These are phyloP conservation scores for Eretmodus cyanostictus DNA, from an alignment of 2,113 vertebrate genomes.

Conservation along the genomic window DNA sequence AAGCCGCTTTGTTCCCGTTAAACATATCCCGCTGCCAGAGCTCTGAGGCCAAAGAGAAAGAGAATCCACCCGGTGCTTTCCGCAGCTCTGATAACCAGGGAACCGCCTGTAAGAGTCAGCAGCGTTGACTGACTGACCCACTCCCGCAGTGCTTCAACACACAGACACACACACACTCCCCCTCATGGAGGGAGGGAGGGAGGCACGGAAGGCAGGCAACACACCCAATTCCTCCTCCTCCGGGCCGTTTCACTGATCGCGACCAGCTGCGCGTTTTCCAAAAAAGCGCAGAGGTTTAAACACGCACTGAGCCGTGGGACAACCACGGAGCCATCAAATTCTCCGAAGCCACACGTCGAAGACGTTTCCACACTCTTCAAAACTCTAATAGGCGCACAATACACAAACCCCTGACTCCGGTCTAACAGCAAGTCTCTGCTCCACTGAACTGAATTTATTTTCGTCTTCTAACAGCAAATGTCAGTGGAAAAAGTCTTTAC, in stretches of 20 bases:
- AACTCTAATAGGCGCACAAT: not conserved
- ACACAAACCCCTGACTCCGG: not conserved
- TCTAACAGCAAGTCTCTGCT: not conserved
- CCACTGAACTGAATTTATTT: not conserved
- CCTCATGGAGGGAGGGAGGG: not conserved
- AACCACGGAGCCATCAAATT: conserved; percentile 40
- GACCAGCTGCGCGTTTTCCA: conserved; percentile 65
- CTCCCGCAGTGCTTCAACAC: conserved; percentile 52
- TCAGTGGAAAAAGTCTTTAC: not conserved
- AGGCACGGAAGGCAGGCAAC: conserved; percentile 67
- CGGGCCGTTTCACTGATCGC: conserved; percentile 47
- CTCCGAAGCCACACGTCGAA: conserved; percentile 4
- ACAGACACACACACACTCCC: conserved; percentile 21
- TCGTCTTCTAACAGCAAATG: not conserved
- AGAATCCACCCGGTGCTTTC: not conserved
- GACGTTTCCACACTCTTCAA: conserved; percentile 12
- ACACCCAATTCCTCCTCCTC: conserved; percentile 61
- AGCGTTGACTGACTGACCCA: conserved; percentile 42
- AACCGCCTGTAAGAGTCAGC: conserved; percentile 55
- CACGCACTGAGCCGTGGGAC: conserved; percentile 23
- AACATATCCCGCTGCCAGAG: conserved; percentile 32
- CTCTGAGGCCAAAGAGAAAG: not conserved
- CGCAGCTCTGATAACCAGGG: not conserved
- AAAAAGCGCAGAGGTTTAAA: conserved; percentile 23
- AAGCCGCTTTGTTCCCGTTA: conserved; percentile 53